These are phyloP conservation scores for Nothoprocta pentlandii DNA, from an alignment of 2,113 vertebrate genomes.

Conservation along the genomic window DNA sequence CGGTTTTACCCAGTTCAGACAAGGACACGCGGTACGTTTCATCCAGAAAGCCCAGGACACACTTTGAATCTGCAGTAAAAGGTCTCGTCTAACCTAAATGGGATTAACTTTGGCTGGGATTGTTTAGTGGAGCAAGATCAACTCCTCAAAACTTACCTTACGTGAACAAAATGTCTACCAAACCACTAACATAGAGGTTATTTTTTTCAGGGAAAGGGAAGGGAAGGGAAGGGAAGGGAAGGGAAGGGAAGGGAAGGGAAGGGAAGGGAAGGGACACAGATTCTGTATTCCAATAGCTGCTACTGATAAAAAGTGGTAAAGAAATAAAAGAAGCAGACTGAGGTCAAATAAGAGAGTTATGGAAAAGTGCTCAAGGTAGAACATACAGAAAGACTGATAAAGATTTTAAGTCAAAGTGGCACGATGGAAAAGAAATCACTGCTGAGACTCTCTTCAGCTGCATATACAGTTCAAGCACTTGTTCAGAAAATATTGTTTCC, in stretches of 20 bases:
- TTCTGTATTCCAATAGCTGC: not conserved
- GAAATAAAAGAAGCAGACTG: not conserved
- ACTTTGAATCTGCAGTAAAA: not conserved
- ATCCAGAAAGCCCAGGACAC: not conserved
- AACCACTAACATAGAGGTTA: not conserved
- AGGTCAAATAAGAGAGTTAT: not conserved
- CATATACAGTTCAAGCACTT: not conserved
- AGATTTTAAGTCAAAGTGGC: not conserved
- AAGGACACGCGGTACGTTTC: not conserved
- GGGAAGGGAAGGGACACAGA: not conserved
- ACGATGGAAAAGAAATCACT: not conserved
- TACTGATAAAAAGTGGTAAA: not conserved
- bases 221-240: no score
- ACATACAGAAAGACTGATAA: not conserved
- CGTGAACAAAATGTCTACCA: not conserved
- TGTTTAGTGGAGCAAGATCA: not conserved
- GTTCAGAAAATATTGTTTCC: not conserved
- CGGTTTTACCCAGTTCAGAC: not conserved
- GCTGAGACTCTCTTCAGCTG: not conserved
- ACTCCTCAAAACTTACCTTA: not conserved
- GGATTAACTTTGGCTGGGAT: not conserved
- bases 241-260: no score
- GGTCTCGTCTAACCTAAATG: not conserved
- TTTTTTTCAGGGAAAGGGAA: not conserved
- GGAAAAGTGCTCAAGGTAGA: not conserved